Conservation (phyloP, 2,113 vertebrate genomes). For the Macrotus californicus region DNA sequence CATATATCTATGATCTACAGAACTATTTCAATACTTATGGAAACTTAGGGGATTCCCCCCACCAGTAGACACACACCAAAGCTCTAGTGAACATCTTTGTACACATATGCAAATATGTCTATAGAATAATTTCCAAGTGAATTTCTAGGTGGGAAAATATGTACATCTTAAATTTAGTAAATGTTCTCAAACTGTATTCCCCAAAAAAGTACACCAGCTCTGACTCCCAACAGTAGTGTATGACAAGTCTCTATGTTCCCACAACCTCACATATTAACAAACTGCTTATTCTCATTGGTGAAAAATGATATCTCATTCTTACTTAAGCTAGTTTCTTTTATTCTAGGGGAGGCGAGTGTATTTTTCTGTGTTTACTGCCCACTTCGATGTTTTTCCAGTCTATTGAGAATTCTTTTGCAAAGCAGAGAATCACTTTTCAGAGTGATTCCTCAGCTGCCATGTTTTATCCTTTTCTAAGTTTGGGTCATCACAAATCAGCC, state of each 20-base stretch:
- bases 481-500: background rate
- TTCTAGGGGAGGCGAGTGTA: background rate
- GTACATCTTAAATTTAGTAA: background rate
- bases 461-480: conserved; percentile 38
- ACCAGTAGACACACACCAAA: background rate
- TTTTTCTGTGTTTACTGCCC: background rate
- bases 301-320: background rate
- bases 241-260: too few species aligned
- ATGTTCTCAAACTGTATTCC: background rate
- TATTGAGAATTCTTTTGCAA: conserved; percentile 30
- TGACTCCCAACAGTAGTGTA: background rate
- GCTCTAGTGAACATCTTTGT: background rate
- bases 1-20: background rate
- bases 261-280: background rate
- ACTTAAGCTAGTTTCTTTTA: background rate
- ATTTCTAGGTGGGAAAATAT: background rate
- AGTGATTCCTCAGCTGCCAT: background rate
- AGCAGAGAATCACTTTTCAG: conserved; percentile 15
- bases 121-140: background rate
- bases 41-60: background rate
- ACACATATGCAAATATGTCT: background rate
- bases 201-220: background rate
- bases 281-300: background rate
- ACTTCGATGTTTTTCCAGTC: background rate
- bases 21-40: background rate